Conservation (phyloP, 2,797 vertebrate genomes). For the Neoniphon sammara region DNA sequence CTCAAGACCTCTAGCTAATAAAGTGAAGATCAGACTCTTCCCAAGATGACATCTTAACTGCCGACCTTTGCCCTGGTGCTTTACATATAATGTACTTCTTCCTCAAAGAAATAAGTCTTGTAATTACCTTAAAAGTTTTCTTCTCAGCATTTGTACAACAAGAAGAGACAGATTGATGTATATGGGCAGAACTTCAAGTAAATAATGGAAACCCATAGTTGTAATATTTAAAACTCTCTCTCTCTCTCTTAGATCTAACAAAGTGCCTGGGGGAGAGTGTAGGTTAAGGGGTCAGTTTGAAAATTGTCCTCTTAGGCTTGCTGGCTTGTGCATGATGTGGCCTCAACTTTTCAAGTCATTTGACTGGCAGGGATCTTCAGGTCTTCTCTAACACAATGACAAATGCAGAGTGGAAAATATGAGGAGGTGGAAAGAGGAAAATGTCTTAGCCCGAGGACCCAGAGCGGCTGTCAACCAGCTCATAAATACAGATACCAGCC, state of each 20-base stretch:
- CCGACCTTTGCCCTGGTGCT: not conserved
- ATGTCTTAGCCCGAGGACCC: conserved; percentile 10
- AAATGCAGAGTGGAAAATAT: conserved; percentile 48
- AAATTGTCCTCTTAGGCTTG: not conserved
- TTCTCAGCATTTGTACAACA: not conserved
- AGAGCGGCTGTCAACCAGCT: conserved; percentile 27
- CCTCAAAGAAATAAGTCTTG: not conserved
- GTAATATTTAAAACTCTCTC: conserved; percentile 13
- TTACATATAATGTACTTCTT: not conserved
- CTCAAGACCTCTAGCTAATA: conserved; percentile 13
- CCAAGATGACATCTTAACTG: conserved; percentile 4
- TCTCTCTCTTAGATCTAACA: conserved; percentile 18
- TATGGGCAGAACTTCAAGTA: not conserved
- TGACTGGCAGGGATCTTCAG: conserved; percentile 29
- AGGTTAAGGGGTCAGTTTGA: conserved; percentile 17
- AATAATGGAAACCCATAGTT: not conserved
- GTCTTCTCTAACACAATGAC: conserved; percentile 30
- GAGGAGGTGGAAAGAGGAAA: conserved; percentile 38
- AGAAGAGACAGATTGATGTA: not conserved
- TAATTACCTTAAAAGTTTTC: not conserved
- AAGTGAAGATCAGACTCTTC: conserved; percentile 11
- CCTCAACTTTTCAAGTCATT: conserved; percentile 4
- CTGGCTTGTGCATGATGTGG: conserved; percentile 17
- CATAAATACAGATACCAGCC: conserved; percentile 44
- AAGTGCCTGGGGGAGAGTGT: not conserved